Percentiles rank a stretch among this genome's conserved stretches.
Evolutionary conservation across 1,140 invertebrate species (phyloP).

Genomic region (Neodiprion virginianus): DNA sequence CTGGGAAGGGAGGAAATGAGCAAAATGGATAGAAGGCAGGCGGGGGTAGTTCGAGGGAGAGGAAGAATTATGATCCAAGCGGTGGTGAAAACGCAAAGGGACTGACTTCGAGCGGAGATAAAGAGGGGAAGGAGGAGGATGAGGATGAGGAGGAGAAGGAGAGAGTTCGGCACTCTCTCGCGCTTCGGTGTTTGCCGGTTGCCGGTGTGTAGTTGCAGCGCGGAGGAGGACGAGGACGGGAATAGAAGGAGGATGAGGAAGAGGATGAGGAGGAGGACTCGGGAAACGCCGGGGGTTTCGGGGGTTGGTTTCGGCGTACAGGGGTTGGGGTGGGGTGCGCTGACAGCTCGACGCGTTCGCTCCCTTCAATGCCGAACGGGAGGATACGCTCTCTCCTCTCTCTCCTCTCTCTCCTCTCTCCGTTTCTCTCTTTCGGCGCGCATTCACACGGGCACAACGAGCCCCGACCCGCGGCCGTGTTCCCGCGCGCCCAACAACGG

Average conservation of each 20-base stretch:
- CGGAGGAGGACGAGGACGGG: not conserved
- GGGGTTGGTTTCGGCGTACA: not conserved
- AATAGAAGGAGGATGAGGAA: slow-evolving; percentile 27
- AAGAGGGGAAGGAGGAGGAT: slow-evolving; percentile 4
- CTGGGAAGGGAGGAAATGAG: slow-evolving; percentile 10
- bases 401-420: slow-evolving; percentile 39
- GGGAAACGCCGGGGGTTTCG: slow-evolving; percentile 45
- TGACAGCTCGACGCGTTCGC: slow-evolving; percentile 61
- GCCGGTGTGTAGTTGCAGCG: not conserved
- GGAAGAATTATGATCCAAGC: slow-evolving; percentile 49
- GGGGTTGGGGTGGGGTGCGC: slow-evolving; percentile 56
- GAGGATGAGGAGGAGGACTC: slow-evolving; percentile 33
- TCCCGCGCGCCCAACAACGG: slow-evolving; percentile 4
- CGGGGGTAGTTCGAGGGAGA: slow-evolving; percentile 22
- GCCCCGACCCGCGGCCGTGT: slow-evolving; percentile 23
- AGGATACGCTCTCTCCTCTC: slow-evolving; percentile 62
- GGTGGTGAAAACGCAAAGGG: slow-evolving; percentile 43
- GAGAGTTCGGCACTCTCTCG: not conserved
- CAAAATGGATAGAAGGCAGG: slow-evolving; percentile 5
- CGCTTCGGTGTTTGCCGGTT: slow-evolving; percentile 8
- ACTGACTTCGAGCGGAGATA: not conserved
- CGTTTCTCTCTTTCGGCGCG: slow-evolving; percentile 8
- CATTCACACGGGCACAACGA: slow-evolving; percentile 34
- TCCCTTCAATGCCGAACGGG: slow-evolving; percentile 52
- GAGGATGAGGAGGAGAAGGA: not conserved